Evolutionary conservation across 1,140 invertebrate genomes (phyloP).

Genomic region (Piezodorus guildinii): DNA sequence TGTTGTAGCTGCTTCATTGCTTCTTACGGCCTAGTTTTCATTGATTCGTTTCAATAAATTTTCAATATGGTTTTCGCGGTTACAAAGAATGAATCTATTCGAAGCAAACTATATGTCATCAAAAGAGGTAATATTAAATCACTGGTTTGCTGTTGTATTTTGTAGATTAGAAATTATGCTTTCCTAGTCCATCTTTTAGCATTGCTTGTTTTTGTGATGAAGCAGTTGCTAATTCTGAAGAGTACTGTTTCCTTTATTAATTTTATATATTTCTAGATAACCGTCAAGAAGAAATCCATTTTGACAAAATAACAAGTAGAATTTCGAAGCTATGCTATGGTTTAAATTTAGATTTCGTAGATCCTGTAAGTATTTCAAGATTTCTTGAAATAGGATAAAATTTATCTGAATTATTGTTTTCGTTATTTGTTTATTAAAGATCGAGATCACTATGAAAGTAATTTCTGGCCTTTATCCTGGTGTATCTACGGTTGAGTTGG

Average conservation of each 20-base stretch:
- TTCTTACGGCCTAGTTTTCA: not conserved
- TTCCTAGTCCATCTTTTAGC: not conserved
- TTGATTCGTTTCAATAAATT: not conserved
- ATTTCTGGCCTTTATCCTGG: conserved; percentile 90
- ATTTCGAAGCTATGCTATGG: conserved; percentile 94
- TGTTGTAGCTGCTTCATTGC: not conserved
- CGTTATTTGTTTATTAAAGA: conserved; percentile 37
- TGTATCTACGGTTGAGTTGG: conserved; percentile 91
- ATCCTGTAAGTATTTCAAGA: conserved; percentile 61
- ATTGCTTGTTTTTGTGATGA: not conserved
- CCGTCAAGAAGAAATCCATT: conserved; percentile 82
- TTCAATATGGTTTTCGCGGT: conserved; percentile 16
- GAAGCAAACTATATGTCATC: conserved; percentile 21
- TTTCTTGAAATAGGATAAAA: not conserved
- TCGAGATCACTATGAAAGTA: conserved; percentile 74
- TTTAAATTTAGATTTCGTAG: conserved; percentile 89
- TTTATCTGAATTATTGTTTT: not conserved
- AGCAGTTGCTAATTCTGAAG: not conserved
- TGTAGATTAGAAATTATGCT: not conserved
- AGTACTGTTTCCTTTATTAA: not conserved
- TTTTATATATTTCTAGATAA: conserved; percentile 51
- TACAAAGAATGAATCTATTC: conserved; percentile 11
- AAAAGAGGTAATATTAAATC: conserved; percentile 22
- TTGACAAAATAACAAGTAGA: conserved; percentile 95
- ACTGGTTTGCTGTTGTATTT: not conserved